Evolutionary conservation across 2,797 vertebrate genomes (phyloP), one percentile per base, ranked within the genome.

Genomic region (Menidia menidia): DNA sequence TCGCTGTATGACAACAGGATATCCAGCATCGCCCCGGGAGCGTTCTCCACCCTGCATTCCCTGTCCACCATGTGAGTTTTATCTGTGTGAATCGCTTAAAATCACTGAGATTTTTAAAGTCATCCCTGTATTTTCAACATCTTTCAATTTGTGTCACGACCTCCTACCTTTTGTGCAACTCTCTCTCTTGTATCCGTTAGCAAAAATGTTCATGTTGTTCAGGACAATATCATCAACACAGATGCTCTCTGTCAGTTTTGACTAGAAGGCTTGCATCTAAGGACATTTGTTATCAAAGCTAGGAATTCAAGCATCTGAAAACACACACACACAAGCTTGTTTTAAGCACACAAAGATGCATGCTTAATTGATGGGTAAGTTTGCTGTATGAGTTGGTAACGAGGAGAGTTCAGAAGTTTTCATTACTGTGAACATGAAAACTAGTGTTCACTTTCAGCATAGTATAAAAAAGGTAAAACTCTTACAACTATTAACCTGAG

Each of bases 1-100:
- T 99, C 98, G 0, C 93, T 99, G 12, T 99, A 99, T 0, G 98
- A 99, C 89, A 99, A 99, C 92, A 93, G 96, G 60, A 99, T 99
- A 82, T 95, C 97, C 80, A 97, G 97, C 0, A 94, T 99, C 61
- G 95, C 96, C 41, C 98, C 97, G 0, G 97, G 96, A 72, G 96
- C 98, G 60, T 99, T 99, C 13, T 94, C 95, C 81, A 98, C 97
- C 0, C 94, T 99, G 11, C 97, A 99, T 85, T 98, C 98, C 0
- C 95, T 99, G 66, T 99, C 98, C 44, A 99, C 98, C 0, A 95
- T 99, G 97, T 99, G 78, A 97, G 97, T 83, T 50, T 14, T 19
- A 55, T 10, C 44, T 15, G 5, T 18, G 1, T 7, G 2, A 10
- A 50, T 41, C 16, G 32, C 13, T 13, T 31, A 6, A 9, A 11